phyloP scores from a whole-genome alignment of 1,140 invertebrate genomes.

The Hyles vespertilio region DNA sequence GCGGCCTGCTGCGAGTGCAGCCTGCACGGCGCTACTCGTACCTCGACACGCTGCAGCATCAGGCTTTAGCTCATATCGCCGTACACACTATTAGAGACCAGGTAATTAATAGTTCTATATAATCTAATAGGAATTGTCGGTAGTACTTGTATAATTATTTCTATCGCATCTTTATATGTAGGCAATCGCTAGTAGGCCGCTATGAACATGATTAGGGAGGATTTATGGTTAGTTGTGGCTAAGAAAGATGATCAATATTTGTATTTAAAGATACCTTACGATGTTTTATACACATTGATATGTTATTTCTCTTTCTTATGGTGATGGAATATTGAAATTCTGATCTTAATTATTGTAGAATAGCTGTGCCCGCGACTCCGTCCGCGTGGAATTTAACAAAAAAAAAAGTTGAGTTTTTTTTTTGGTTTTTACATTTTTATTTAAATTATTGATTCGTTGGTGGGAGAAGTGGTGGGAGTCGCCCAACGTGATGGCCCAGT shows the following conservation, averaged over 20 bases:
- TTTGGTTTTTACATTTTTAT: too few species aligned
- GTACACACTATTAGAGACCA: conserved; percentile 57
- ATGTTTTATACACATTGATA: too few species aligned
- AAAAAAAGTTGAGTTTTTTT: too few species aligned
- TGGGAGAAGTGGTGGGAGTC: too few species aligned
- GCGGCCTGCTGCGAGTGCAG: conserved; percentile 45
- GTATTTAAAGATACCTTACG: not conserved
- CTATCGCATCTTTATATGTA: not conserved
- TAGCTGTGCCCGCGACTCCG: too few species aligned
- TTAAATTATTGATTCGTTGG: too few species aligned
- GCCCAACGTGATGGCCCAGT: too few species aligned
- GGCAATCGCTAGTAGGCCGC: not conserved
- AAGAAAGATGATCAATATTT: not conserved
- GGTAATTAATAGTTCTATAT: conserved; percentile 36
- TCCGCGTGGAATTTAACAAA: too few species aligned
- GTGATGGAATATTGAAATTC: too few species aligned
- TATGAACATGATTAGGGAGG: not conserved
- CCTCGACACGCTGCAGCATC: conserved; percentile 58
- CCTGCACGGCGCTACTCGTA: conserved; percentile 49
- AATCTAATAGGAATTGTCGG: too few species aligned
- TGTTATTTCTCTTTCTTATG: too few species aligned
- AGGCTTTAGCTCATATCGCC: conserved; percentile 45
- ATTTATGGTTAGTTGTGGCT: not conserved
- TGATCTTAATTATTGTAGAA: too few species aligned
- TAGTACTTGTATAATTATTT: not conserved